Base-by-base conservation (phyloP, 2,888 invertebrate genomes). In the Unio pictorum region DNA sequence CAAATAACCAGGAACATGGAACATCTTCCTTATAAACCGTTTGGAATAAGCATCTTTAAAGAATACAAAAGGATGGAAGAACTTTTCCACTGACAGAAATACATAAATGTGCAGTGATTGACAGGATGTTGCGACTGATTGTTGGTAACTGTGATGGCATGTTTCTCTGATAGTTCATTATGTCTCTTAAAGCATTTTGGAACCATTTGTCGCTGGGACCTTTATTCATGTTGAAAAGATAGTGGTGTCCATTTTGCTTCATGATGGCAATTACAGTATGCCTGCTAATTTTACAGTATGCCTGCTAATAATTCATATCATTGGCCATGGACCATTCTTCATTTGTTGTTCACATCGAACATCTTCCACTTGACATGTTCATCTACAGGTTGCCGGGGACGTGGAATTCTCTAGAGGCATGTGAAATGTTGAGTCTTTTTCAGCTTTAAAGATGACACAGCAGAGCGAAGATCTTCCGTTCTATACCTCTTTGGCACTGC, bases 201-300 rank as follows among this genome's bases (percentile, higher is more conserved):
- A 69, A 55, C 69, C 69, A 66, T 28, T 66, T 62, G n/a, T 69
- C 55, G 30, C 62, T 69, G 5, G 69, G 63, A 15, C 69, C 69
- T 56, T 58, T 69, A 2, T 69, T 62, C n/a, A 69, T 7, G 55
- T 69, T 69, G n/a, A 69, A 54, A 3, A 4, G 5, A 11, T 65
- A 23, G 8, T 3, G 20, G n/a, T 26, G 26, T n/a, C 55, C 56
- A n/a, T 30, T 30, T 26, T 60, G 59, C 59, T 68, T 64, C 1
- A 63, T 15, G 15, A 64, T 26, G 3, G 59, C 5, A 59, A 63
- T 64, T 15, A 64, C 55, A 26, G 20, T 64, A 20, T 57, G 59
- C 8, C 59, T n/a, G 28, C 3, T 28, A 45, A 68, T 68, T 4
- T 7, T 4, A 28, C 2, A 64, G 68, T 11, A 68, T 64, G 11